These are phyloP conservation scores for Hypsopygia costalis DNA, from an alignment of 2,888 invertebrate genomes.

Conservation along the genomic window DNA sequence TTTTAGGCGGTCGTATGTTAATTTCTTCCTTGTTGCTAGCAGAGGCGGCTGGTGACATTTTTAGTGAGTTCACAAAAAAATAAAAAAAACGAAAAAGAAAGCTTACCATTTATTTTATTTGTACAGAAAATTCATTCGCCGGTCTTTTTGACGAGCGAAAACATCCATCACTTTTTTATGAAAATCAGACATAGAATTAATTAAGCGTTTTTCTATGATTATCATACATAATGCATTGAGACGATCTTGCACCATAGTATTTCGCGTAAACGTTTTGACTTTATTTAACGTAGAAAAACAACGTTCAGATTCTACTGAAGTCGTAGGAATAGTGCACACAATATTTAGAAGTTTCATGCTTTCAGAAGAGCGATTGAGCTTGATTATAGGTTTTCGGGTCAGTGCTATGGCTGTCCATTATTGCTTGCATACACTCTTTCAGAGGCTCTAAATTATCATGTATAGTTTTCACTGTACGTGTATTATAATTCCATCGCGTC, in stretches of 20 bases:
- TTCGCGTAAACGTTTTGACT: conserved; percentile 21
- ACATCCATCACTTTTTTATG: conserved; percentile 16
- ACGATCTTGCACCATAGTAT: conserved; percentile 19
- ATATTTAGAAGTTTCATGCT: background rate
- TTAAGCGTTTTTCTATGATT: conserved; percentile 15
- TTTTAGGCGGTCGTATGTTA: background rate
- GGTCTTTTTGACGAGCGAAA: conserved; percentile 10
- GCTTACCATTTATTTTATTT: too few species aligned
- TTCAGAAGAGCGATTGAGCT: too few species aligned
- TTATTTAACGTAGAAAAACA: background rate
- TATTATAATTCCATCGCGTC: conserved; percentile 21
- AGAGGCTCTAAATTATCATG: conserved; percentile 17
- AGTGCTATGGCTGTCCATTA: conserved; percentile 8
- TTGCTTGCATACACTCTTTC: conserved; percentile 16
- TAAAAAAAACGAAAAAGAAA: too few species aligned
- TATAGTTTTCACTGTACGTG: conserved; percentile 20
- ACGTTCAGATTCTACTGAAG: conserved; percentile 18
- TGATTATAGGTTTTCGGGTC: conserved; percentile 5
- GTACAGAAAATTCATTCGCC: conserved; percentile 8
- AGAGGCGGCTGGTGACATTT: background rate
- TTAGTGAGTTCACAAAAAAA: too few species aligned
- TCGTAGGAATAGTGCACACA: conserved; percentile 18
- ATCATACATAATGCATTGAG: conserved; percentile 16
- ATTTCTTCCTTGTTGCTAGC: background rate
- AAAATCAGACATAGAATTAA: conserved; percentile 12